phyloP scores from a whole-genome alignment of 2,797 vertebrate species.

The Anabas testudineus region DNA sequence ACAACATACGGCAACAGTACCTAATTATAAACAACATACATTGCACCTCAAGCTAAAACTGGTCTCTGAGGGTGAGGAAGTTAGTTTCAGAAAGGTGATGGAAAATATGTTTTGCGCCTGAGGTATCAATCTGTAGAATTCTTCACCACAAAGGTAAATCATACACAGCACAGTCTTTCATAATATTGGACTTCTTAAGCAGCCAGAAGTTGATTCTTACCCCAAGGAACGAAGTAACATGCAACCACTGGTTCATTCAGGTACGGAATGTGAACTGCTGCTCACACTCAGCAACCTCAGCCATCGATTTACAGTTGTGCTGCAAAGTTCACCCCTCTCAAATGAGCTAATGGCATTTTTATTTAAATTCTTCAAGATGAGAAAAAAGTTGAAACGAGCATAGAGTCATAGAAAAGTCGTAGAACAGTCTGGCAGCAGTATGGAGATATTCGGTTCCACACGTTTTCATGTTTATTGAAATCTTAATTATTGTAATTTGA shows the following conservation, averaged over 20 bases:
- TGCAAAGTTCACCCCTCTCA: neutral
- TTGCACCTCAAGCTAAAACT: neutral
- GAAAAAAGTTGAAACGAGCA: no score
- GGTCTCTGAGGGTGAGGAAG: neutral
- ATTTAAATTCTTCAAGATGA: neutral
- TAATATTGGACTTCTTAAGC: constrained; percentile 35
- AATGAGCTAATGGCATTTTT: neutral
- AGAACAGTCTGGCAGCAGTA: no score
- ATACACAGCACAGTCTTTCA: constrained; percentile 33
- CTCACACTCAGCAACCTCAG: constrained; percentile 33
- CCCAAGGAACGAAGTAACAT: constrained; percentile 48
- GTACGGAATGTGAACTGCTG: constrained; percentile 54
- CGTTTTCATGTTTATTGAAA: no score
- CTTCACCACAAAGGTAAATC: constrained; percentile 39
- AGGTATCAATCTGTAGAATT: constrained; percentile 33
- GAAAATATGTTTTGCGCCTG: constrained; percentile 9
- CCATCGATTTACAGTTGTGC: neutral
- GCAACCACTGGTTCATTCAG: constrained; percentile 62
- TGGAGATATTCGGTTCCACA: no score
- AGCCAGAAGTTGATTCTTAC: constrained; percentile 31
- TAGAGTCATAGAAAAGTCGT: no score
- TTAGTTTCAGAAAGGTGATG: constrained; percentile 8
- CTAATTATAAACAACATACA: neutral
- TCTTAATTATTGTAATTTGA: no score
- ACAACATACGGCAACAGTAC: neutral